Evolutionary conservation across 2,888 invertebrate genomes (phyloP).

Genomic region (Atherix ibis): DNA sequence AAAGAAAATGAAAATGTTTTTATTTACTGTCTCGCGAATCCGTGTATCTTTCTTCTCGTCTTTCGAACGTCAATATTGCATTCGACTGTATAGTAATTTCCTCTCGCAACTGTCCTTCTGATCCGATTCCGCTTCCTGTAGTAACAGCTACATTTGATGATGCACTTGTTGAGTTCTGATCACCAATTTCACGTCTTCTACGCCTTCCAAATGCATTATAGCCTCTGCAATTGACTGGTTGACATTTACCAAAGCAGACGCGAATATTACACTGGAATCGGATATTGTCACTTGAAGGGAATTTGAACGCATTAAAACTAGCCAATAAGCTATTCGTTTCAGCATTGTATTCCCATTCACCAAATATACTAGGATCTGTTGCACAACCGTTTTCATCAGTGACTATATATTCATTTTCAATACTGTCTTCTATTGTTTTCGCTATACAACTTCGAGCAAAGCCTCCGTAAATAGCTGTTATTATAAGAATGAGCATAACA

Average conservation of each 20-base stretch:
- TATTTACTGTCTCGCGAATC: conserved; percentile 60
- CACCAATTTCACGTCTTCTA: conserved; percentile 42
- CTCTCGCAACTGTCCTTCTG: conserved; percentile 72
- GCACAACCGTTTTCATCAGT: conserved; percentile 91
- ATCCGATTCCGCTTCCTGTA: conserved; percentile 38
- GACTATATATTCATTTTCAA: conserved; percentile 81
- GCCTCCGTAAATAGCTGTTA: conserved; percentile 74
- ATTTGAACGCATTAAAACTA: conserved; percentile 86
- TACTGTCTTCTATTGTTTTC: conserved; percentile 75
- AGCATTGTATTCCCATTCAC: conserved; percentile 81
- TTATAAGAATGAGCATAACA: background rate
- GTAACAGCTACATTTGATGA: conserved; percentile 40
- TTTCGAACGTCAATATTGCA: conserved; percentile 77
- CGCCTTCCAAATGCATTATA: conserved; percentile 79
- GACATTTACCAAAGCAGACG: conserved; percentile 88
- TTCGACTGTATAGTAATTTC: conserved; percentile 88
- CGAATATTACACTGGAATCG: conserved; percentile 91
- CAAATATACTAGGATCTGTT: conserved; percentile 81
- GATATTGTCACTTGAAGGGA: conserved; percentile 87
- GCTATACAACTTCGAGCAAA: conserved; percentile 87
- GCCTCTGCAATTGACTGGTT: conserved; percentile 86
- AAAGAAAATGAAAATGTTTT: background rate
- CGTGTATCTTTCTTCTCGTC: conserved; percentile 61
- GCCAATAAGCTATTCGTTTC: conserved; percentile 74
- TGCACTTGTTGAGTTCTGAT: conserved; percentile 19